phyloP scores from a whole-genome alignment of 2,888 invertebrate genomes.

The Parnassius glacialis region DNA sequence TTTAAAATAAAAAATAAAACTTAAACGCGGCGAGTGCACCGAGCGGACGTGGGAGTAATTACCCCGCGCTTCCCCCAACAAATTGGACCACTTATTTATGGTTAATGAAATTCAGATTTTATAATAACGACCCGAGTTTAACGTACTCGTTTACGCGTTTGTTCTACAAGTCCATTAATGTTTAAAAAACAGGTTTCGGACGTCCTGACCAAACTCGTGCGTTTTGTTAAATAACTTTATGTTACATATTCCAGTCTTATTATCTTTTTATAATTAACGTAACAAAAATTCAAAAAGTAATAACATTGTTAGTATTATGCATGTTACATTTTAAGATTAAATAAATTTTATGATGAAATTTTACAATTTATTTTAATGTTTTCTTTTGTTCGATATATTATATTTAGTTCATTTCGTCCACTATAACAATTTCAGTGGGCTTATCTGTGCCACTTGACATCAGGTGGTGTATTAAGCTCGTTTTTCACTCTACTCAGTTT shows the following conservation, averaged over 20 bases:
- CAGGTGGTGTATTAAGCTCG: too few relatives aligned
- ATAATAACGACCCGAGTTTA: conserved; percentile 53
- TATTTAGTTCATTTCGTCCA: too few relatives aligned
- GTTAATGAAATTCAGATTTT: conserved; percentile 65
- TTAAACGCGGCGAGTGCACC: conserved; percentile 15
- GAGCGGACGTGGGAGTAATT: conserved; percentile 52
- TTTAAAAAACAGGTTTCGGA: conserved; percentile 38
- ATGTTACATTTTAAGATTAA: too few relatives aligned
- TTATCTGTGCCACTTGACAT: too few relatives aligned
- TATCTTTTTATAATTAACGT: too few relatives aligned
- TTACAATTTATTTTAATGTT: too few relatives aligned
- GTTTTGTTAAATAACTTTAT: conserved; percentile 10
- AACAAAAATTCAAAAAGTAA: too few relatives aligned
- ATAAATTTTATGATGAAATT: too few relatives aligned
- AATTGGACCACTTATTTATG: conserved; percentile 60
- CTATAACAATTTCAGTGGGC: too few relatives aligned
- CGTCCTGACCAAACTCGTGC: conserved; percentile 34
- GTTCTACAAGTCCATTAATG: conserved; percentile 52
- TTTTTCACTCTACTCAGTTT: too few relatives aligned
- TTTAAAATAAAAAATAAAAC: conserved; percentile 19
- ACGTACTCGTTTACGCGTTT: conserved; percentile 52
- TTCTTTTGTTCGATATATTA: too few relatives aligned
- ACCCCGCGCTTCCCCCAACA: conserved; percentile 42
- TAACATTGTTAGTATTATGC: too few relatives aligned
- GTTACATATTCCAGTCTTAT: neutral